Base-by-base conservation (phyloP, 2,888 invertebrate species). In the Lasiommata megera region DNA sequence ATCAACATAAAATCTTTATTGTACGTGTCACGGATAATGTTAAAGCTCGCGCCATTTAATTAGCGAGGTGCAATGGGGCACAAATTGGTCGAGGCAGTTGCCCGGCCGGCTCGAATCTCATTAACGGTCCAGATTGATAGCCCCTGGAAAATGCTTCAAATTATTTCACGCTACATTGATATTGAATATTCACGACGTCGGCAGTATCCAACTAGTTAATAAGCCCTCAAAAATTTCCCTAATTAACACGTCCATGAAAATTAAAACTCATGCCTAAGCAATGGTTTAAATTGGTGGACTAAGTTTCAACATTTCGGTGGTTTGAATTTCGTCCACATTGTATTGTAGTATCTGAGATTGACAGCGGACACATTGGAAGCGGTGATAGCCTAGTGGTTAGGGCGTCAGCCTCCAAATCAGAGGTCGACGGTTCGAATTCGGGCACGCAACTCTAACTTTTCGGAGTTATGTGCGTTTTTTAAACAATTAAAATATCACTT, bases 151-250 rank as follows among this genome's bases (percentile, higher is more conserved):
- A 86, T 77, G 79, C 73, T 84, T 79, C 70, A 81, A 83, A 87
- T 83, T 84, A 86, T 88, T 87, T 85, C 73, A 83, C 80, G 83
- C 79, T 78, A 81, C 79, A 84, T 85, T 82, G 80, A 84, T 84
- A 84, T 80, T 82, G 77, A 80, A 86, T 82, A 85, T 83, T 74
- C 73, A 77, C 68, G 77, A 68, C 62, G 65, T 61, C 64, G 60
- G 61, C 60, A 47, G 55, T 64, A 62, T 65, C 65, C 59, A 66
- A 64, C 62, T 65, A 63, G 55, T 63, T 61, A 58, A 53, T 60
- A 59, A 60, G 53, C 58, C 51, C 55, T 58, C 53, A 60, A 58
- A 52, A 50, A 50, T 34, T 54, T 53, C 36, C 58, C 43, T 63
- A 14, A 41, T 60, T 60, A 52, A 54, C 48, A 43, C 14, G 23